Conservation (phyloP, 2,113 vertebrate genomes). For the Callipepla californica region DNA sequence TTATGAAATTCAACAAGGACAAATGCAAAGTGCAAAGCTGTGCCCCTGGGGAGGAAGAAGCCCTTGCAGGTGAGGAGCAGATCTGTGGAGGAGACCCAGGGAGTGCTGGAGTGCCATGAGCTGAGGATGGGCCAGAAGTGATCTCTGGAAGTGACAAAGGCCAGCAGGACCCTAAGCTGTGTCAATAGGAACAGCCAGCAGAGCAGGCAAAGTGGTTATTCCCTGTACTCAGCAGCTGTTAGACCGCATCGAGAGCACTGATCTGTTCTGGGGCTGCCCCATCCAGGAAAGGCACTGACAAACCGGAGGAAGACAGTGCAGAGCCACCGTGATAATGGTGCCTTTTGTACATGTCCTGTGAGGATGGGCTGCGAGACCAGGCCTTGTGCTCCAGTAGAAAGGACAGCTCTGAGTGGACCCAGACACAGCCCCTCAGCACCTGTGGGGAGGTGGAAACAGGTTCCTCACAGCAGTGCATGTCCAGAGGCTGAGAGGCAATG, state of each 20-base stretch:
- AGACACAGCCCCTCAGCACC: background rate
- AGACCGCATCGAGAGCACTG: background rate
- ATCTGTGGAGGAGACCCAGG: background rate
- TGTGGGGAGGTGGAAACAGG: background rate
- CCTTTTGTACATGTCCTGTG: accelerated
- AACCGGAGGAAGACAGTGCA: background rate
- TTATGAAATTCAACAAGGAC: slow-evolving; percentile 39
- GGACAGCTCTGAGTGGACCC: background rate
- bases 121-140: background rate
- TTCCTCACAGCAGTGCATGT: accelerated
- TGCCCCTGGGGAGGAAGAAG: background rate
- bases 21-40: accelerated
- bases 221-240: background rate
- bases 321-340: accelerated
- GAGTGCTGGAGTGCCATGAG: background rate
- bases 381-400: background rate
- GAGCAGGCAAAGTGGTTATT: background rate
- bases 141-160: background rate
- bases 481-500: background rate
- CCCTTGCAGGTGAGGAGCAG: background rate
- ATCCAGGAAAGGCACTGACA: accelerated
- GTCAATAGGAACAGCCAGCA: background rate
- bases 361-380: background rate
- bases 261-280: background rate
- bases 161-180: background rate